phyloP scores from a whole-genome alignment of 2,113 vertebrate species.

The Poecile atricapillus region DNA sequence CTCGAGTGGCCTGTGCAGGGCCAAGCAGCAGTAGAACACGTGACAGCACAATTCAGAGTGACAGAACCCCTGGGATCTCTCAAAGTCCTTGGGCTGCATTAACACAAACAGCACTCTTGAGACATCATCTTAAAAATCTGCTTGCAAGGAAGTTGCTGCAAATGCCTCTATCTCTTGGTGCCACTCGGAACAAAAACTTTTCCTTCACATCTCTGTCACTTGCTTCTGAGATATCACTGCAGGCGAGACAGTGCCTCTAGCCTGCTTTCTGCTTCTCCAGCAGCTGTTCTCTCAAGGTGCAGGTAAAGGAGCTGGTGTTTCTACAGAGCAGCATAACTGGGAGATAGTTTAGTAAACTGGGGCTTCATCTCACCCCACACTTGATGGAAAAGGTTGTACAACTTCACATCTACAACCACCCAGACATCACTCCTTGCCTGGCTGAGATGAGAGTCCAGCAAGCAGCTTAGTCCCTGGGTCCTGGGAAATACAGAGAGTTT shows the following conservation, averaged over 20 bases:
- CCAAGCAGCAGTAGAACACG: rapidly evolving
- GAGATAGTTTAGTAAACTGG: neutral
- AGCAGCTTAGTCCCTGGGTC: neutral
- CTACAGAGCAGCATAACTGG: neutral
- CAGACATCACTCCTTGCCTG: neutral
- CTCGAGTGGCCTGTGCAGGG: neutral
- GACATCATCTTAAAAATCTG: neutral
- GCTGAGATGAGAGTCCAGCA: neutral
- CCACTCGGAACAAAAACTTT: neutral
- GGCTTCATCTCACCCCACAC: neutral
- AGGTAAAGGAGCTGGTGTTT: neutral
- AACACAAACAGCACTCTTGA: neutral
- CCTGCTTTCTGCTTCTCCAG: neutral
- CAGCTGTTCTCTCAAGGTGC: neutral
- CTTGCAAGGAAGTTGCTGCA: neutral
- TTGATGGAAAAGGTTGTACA: neutral
- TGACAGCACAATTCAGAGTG: neutral
- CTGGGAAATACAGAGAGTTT: neutral
- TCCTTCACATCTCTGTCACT: neutral
- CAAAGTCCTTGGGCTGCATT: neutral
- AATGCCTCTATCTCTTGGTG: neutral
- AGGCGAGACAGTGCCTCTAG: neutral
- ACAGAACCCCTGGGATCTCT: neutral
- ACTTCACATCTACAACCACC: neutral
- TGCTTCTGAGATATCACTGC: neutral